Conservation (phyloP, 2,888 invertebrate species). For the Drosophila pseudotakahashii region DNA sequence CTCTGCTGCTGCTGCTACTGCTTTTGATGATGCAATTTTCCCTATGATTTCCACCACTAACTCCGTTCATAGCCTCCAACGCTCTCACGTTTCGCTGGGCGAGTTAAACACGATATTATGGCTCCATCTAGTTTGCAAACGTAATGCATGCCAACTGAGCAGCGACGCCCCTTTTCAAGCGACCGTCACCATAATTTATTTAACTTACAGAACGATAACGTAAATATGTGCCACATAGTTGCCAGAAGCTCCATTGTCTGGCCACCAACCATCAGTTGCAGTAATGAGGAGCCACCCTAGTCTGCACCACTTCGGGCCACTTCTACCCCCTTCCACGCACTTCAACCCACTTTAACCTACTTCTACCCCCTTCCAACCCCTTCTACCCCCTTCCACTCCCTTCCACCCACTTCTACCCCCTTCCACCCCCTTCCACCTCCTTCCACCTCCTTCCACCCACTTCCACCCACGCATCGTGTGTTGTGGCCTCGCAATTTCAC, state of each 20-base stretch:
- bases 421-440: too few relatives aligned
- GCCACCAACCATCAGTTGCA: constrained; percentile 3
- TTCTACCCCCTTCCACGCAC: neutral
- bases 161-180: neutral
- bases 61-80: neutral
- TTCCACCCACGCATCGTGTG: constrained; percentile 7
- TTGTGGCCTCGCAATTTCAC: constrained; percentile 31
- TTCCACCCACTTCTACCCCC: neutral
- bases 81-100: constrained; percentile 23
- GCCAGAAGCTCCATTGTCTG: constrained; percentile 21
- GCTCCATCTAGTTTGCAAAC: constrained; percentile 45
- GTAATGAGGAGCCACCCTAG: neutral
- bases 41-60: constrained; percentile 19
- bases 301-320: neutral
- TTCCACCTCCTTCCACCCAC: neutral
- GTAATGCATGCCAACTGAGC: constrained; percentile 44
- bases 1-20: constrained; percentile 2
- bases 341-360: too few relatives aligned
- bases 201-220: constrained; percentile 34
- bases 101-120: constrained; percentile 35
- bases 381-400: neutral
- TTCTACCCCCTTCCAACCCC: neutral
- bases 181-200: constrained; percentile 48
- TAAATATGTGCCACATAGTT: constrained; percentile 44
- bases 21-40: constrained; percentile 36